These are phyloP conservation scores for Sakesphorus luctuosus DNA, from an alignment of 2,113 vertebrate genomes.

Conservation along the genomic window DNA sequence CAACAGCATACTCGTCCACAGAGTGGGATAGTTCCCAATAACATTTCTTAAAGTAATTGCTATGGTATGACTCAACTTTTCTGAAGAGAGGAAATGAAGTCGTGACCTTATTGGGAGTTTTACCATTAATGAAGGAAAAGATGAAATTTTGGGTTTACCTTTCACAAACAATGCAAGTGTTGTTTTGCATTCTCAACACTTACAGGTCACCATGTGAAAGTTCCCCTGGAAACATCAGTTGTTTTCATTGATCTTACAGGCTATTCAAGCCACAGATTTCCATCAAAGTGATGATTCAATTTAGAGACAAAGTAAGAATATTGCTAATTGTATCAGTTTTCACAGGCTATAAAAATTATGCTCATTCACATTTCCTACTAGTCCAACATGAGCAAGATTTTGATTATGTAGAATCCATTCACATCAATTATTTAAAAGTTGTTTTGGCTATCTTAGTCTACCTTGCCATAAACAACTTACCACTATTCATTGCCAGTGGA, in stretches of 20 bases:
- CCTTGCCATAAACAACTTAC: background rate
- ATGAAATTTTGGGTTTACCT: slow-evolving; percentile 8
- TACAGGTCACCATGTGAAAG: background rate
- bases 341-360: background rate
- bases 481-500: background rate
- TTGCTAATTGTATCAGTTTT: background rate
- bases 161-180: background rate
- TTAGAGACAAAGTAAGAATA: background rate
- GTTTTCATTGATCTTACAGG: background rate
- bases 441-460: background rate
- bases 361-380: background rate
- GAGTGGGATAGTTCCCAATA: slow-evolving; percentile 19
- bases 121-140: slow-evolving; percentile 12
- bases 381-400: background rate
- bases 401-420: background rate
- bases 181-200: background rate
- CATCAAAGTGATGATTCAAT: background rate
- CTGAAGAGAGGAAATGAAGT: background rate
- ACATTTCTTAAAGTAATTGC: slow-evolving; percentile 33
- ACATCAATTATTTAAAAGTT: background rate
- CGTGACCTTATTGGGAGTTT: background rate
- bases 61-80: slow-evolving; percentile 30
- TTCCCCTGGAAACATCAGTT: background rate
- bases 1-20: background rate
- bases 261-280: background rate